A percentile compares a stretch with the other conserved stretches of the same genome.
Evolutionary conservation across 2,113 vertebrate genomes (phyloP).

Genomic region (Lophius piscatorius): DNA sequence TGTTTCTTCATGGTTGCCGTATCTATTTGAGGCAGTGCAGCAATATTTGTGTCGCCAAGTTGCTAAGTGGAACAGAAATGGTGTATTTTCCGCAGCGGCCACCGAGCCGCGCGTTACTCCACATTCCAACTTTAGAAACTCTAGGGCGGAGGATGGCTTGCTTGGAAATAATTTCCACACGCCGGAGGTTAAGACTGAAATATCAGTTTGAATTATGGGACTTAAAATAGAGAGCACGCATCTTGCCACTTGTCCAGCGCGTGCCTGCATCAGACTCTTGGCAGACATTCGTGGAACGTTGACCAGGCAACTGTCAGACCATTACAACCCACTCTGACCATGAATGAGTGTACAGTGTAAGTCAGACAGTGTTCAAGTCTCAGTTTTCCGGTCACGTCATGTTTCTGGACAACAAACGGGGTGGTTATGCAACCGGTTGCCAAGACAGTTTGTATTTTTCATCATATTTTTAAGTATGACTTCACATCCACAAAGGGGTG

Average conservation of each 20-base stretch:
- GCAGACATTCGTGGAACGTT: conserved; percentile 78
- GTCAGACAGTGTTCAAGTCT: conserved; percentile 48
- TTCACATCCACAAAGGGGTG: conserved; percentile 29
- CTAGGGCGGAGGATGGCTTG: conserved; percentile 38
- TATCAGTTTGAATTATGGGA: conserved; percentile 49
- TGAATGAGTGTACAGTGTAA: conserved; percentile 80
- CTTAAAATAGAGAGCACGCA: conserved; percentile 25
- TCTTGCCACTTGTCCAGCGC: conserved; percentile 35
- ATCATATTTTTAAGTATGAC: conserved; percentile 49
- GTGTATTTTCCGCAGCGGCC: conserved; percentile 32
- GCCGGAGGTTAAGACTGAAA: conserved; percentile 72
- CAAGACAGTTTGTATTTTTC: conserved; percentile 33
- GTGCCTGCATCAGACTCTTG: conserved; percentile 61
- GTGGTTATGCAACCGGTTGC: conserved; percentile 45
- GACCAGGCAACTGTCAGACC: conserved; percentile 57
- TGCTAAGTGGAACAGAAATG: conserved; percentile 61
- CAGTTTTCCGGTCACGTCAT: conserved; percentile 49
- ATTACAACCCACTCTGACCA: conserved; percentile 63
- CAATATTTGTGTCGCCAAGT: conserved; percentile 54
- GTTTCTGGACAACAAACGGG: conserved; percentile 26
- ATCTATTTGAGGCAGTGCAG: conserved; percentile 13
- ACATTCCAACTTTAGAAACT: conserved; percentile 61
- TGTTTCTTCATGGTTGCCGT: conserved; percentile 13
- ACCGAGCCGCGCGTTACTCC: conserved; percentile 37
- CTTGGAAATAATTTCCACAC: conserved; percentile 56